These are phyloP conservation scores for Saccostrea glomerata DNA, from an alignment of 1,140 invertebrate species.

Conservation along the genomic window DNA sequence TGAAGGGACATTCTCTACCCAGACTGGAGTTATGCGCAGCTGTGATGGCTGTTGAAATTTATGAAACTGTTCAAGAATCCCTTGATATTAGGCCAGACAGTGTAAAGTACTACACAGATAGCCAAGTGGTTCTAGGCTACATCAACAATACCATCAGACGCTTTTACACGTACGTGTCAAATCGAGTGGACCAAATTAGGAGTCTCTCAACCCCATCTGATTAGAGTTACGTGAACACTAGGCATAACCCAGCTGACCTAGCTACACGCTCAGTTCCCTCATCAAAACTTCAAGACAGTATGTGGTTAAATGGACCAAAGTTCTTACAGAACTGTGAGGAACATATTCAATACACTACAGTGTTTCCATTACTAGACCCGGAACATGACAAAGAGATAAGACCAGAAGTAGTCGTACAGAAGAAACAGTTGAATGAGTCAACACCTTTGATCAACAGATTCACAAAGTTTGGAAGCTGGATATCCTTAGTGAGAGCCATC, in stretches of 20 bases:
- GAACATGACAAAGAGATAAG: slow-evolving; percentile 44
- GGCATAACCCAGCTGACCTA: slow-evolving; percentile 43
- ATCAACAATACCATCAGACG: no score
- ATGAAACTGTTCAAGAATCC: neutral
- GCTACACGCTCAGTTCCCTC: slow-evolving; percentile 6
- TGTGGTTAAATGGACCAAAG: slow-evolving; percentile 47
- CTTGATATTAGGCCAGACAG: neutral
- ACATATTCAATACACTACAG: neutral
- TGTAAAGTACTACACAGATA: slow-evolving; percentile 49
- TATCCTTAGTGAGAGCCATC: slow-evolving; percentile 19
- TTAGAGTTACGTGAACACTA: slow-evolving; percentile 34
- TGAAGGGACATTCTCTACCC: slow-evolving; percentile 29
- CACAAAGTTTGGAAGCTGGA: slow-evolving; percentile 16
- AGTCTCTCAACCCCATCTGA: slow-evolving; percentile 17
- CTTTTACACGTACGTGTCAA: no score
- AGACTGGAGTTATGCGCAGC: slow-evolving; percentile 52
- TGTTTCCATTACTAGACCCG: slow-evolving; percentile 38
- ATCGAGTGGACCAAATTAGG: no score
- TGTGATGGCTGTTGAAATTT: slow-evolving; percentile 43
- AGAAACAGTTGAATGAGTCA: neutral
- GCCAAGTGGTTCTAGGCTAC: no score
- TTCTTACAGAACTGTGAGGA: slow-evolving; percentile 3
- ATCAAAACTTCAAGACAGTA: slow-evolving; percentile 10
- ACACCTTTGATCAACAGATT: neutral
- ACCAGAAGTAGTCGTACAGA: neutral